Percentiles rank a stretch among this genome's conserved stretches.
Evolutionary conservation across 2,888 invertebrate genomes (phyloP).

Genomic region (Scaptomyza polygonia): DNA sequence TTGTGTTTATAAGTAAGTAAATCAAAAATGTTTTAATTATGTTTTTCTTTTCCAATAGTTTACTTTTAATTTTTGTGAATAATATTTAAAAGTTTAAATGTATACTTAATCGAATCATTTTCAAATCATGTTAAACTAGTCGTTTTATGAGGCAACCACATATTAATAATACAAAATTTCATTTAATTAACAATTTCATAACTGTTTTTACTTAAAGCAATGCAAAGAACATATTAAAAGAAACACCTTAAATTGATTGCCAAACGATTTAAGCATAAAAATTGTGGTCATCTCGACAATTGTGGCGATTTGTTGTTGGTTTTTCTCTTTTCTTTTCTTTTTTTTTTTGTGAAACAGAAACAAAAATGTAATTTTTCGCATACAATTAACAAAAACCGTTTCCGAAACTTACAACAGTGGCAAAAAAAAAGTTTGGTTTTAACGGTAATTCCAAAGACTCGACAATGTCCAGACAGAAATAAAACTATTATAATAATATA

Average conservation of each 20-base stretch:
- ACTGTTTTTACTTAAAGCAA: constrained; percentile 24
- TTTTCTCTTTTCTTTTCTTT: not conserved
- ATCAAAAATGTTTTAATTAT: constrained; percentile 1
- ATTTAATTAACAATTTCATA: constrained; percentile 34
- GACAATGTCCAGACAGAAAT: constrained; percentile 30
- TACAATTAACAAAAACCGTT: constrained; percentile 47
- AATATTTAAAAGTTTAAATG: not conserved
- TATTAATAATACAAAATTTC: not conserved
- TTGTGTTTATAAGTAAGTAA: not conserved
- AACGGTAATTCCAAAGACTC: constrained; percentile 25
- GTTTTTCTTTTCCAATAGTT: constrained; percentile 19
- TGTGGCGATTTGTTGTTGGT: constrained; percentile 3
- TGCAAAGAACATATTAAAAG: constrained; percentile 11
- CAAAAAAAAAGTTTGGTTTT: constrained; percentile 24
- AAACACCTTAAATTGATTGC: constrained; percentile 14
- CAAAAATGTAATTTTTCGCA: constrained; percentile 56
- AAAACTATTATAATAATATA: not conserved
- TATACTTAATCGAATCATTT: not conserved
- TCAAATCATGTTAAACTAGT: constrained; percentile 5
- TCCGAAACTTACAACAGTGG: constrained; percentile 36
- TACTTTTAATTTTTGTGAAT: not conserved
- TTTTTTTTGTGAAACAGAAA: constrained; percentile 29
- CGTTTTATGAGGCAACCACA: not conserved
- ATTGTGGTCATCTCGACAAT: not conserved
- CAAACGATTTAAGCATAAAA: constrained; percentile 21